Evolutionary conservation across 2,797 vertebrate species (phyloP).

Genomic region (Mallotus villosus): DNA sequence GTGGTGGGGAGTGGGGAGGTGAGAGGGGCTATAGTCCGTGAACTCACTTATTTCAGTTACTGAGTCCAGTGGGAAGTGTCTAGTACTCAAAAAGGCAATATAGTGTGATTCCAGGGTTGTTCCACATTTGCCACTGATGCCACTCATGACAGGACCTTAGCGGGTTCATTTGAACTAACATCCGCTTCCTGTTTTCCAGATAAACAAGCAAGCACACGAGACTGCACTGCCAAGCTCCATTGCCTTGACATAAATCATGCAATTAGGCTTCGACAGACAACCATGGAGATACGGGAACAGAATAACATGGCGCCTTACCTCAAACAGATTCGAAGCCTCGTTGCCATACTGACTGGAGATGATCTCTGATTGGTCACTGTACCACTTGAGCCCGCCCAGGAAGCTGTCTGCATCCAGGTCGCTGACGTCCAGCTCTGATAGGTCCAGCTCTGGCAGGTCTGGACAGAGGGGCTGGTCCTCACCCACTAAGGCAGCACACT

Average conservation of each 20-base stretch:
- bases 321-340: conserved; percentile 92
- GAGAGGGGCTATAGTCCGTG: conserved; percentile 57
- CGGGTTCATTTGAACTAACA: conserved; percentile 10
- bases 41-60: conserved; percentile 23
- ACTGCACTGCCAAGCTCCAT: not conserved
- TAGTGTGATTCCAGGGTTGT: not conserved
- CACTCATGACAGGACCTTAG: conserved; percentile 28
- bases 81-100: not conserved
- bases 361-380: conserved; percentile 98
- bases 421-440: conserved; percentile 97
- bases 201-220: conserved; percentile 13
- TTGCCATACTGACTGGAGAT: conserved; percentile 98
- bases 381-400: conserved; percentile 98
- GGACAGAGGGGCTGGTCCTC: conserved; percentile 99
- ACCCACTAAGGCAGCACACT: conserved; percentile 99
- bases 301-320: conserved; percentile 79
- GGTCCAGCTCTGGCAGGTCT: conserved; percentile 98
- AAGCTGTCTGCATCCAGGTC: conserved; percentile 98
- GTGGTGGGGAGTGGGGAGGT: not conserved
- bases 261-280: not conserved
- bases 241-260: not conserved
- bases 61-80: too few relatives aligned
- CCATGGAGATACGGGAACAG: not conserved
- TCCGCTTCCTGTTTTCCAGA: conserved; percentile 15
- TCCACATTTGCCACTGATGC: not conserved